These are phyloP conservation scores for Oryzias dopingdopingensis DNA, from an alignment of 2,797 vertebrate genomes.

Conservation along the genomic window DNA sequence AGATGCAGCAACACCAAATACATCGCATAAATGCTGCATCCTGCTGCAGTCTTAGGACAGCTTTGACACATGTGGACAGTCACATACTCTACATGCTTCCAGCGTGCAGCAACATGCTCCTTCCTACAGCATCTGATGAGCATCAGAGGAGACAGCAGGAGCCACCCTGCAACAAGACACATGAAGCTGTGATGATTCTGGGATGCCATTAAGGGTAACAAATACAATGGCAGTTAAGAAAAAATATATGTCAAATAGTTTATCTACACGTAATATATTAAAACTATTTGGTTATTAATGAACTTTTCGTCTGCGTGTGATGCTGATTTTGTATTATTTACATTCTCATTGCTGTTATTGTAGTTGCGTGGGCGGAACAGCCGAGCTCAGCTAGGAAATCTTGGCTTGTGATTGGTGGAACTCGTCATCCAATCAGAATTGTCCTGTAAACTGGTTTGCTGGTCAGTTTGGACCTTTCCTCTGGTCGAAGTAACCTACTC, in stretches of 20 bases:
- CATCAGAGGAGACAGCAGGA: slow-evolving; percentile 26
- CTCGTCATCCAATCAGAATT: slow-evolving; percentile 79
- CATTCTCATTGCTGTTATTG: slow-evolving; percentile 1
- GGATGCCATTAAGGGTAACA: slow-evolving; percentile 11
- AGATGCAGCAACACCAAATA: slow-evolving; percentile 52
- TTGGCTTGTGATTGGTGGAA: slow-evolving; percentile 79
- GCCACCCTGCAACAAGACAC: slow-evolving; percentile 36
- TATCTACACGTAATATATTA: no score
- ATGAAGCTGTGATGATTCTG: slow-evolving; percentile 21
- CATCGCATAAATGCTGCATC: slow-evolving; percentile 48
- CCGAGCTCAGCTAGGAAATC: slow-evolving; percentile 58
- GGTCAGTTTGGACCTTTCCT: slow-evolving; percentile 75
- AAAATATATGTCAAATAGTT: no score
- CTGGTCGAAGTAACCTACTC: slow-evolving; percentile 36
- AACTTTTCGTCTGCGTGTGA: no score
- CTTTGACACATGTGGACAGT: slow-evolving; percentile 41
- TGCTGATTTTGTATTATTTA: background rate
- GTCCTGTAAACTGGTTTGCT: slow-evolving; percentile 85
- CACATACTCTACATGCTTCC: slow-evolving; percentile 49
- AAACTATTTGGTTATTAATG: no score
- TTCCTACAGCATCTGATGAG: slow-evolving; percentile 44
- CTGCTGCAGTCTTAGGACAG: slow-evolving; percentile 34
- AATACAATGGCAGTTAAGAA: background rate
- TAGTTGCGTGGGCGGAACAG: slow-evolving; percentile 28
- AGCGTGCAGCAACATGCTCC: slow-evolving; percentile 36